phyloP scores from a whole-genome alignment of 1,140 invertebrate genomes.

The Brachionus koreanus region DNA sequence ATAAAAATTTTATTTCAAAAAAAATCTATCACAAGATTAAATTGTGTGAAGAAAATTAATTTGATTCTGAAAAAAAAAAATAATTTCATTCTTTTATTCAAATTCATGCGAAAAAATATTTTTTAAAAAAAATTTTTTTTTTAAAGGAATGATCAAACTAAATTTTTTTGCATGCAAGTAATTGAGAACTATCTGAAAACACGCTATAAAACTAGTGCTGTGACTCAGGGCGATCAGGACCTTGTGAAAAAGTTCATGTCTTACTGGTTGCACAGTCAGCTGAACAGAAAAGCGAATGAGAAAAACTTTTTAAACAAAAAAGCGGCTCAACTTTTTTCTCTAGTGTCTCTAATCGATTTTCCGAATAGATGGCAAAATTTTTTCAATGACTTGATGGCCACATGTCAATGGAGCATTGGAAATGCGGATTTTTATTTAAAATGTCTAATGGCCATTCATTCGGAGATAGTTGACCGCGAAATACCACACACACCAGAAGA shows the following conservation, averaged over 20 bases:
- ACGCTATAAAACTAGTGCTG: slow-evolving; percentile 49
- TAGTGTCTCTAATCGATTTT: slow-evolving; percentile 62
- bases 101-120: background rate
- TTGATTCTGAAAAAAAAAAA: too few relatives aligned
- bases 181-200: slow-evolving; percentile 59
- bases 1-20: too few relatives aligned
- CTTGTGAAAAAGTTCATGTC: slow-evolving; percentile 47
- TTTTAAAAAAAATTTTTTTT: background rate
- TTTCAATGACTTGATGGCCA: slow-evolving; percentile 61
- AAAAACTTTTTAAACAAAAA: slow-evolving; percentile 60
- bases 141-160: slow-evolving; percentile 58
- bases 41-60: background rate
- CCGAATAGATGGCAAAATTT: slow-evolving; percentile 62
- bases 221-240: slow-evolving; percentile 41
- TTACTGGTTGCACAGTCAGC: slow-evolving; percentile 47
- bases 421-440: slow-evolving; percentile 62
- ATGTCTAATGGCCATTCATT: slow-evolving; percentile 62
- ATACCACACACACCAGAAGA: slow-evolving; percentile 60
- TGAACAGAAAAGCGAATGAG: slow-evolving; percentile 47
- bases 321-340: slow-evolving; percentile 61
- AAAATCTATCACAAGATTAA: too few relatives aligned
- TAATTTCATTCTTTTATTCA: too few relatives aligned
- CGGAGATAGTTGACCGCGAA: slow-evolving; percentile 62
- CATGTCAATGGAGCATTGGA: slow-evolving; percentile 52
- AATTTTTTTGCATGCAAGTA: slow-evolving; percentile 62